phyloP scores from a whole-genome alignment of 2,888 invertebrate genomes.

The Trisateles emortualis region DNA sequence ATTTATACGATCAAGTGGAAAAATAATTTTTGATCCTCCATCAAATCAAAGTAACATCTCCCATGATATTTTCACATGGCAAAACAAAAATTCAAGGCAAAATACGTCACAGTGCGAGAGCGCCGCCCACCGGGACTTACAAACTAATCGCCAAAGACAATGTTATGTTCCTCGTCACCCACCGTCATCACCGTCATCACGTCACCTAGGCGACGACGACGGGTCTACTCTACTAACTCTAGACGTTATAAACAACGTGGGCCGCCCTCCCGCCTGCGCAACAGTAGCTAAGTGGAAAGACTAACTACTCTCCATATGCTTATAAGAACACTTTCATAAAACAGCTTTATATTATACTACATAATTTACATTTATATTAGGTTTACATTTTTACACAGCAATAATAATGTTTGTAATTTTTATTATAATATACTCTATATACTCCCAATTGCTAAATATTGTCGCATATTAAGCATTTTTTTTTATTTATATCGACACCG shows the following conservation, averaged over 20 bases:
- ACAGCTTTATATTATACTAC: slow-evolving; percentile 85
- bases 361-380: slow-evolving; percentile 85
- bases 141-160: slow-evolving; percentile 28
- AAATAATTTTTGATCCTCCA: slow-evolving; percentile 84
- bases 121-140: slow-evolving; percentile 44
- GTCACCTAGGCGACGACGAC: slow-evolving; percentile 21
- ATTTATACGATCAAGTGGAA: slow-evolving; percentile 84
- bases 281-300: slow-evolving; percentile 56
- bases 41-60: slow-evolving; percentile 78
- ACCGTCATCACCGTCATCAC: no score
- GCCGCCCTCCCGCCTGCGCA: slow-evolving; percentile 48
- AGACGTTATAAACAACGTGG: slow-evolving; percentile 42
- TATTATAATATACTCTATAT: slow-evolving; percentile 82
- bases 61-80: slow-evolving; percentile 74
- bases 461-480: slow-evolving; percentile 83
- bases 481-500: slow-evolving; percentile 65
- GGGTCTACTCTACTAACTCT: slow-evolving; percentile 45
- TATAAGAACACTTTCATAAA: slow-evolving; percentile 86
- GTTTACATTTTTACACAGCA: slow-evolving; percentile 87
- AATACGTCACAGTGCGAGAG: slow-evolving; percentile 53
- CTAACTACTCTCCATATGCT: slow-evolving; percentile 73
- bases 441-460: slow-evolving; percentile 85
- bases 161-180: no score
- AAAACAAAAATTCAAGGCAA: slow-evolving; percentile 78
- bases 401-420: slow-evolving; percentile 84